These are phyloP conservation scores for Dioctria rufipes DNA, from an alignment of 2,888 invertebrate genomes.

Conservation along the genomic window DNA sequence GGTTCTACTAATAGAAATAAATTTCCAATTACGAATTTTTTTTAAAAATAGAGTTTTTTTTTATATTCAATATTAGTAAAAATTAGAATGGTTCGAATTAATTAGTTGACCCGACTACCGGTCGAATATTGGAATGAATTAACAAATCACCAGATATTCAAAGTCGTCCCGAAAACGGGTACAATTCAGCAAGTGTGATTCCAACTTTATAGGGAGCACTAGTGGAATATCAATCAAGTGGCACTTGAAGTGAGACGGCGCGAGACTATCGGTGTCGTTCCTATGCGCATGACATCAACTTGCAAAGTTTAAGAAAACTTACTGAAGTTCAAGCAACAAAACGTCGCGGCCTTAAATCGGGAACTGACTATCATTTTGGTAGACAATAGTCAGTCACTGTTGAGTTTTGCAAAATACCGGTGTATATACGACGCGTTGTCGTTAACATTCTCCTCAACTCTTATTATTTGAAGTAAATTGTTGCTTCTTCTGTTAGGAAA, in stretches of 20 bases:
- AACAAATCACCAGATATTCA: neutral
- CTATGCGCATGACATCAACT: neutral
- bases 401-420: slow-evolving; percentile 9
- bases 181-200: slow-evolving; percentile 1
- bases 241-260: neutral
- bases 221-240: slow-evolving; percentile 30
- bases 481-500: neutral
- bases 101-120: too few species aligned
- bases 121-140: too few species aligned
- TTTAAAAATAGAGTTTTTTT: too few species aligned
- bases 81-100: too few species aligned
- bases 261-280: too few species aligned
- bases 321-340: slow-evolving; percentile 24
- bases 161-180: neutral
- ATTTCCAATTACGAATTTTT: too few species aligned
- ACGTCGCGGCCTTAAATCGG: neutral
- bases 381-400: slow-evolving; percentile 15
- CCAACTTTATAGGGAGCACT: slow-evolving; percentile 4
- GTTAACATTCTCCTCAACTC: neutral
- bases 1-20: too few species aligned
- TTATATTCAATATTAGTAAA: too few species aligned
- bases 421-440: neutral
- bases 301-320: neutral
- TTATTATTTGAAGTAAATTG: neutral
- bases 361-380: neutral